phyloP scores from a whole-genome alignment of 2,113 vertebrate species.

The Brachyhypopomus gauderio region DNA sequence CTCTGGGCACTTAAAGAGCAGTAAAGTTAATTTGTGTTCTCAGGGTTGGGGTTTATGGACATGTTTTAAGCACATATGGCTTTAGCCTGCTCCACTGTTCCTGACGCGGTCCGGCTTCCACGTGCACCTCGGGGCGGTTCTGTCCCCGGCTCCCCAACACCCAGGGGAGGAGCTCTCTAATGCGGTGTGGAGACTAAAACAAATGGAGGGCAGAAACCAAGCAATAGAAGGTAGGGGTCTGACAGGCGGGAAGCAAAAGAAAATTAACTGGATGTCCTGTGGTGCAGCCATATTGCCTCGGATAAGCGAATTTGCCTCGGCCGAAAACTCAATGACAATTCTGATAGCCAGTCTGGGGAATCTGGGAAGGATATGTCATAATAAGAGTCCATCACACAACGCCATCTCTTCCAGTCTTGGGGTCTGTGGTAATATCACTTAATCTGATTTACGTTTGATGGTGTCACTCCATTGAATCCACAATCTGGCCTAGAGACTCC shows the following conservation, averaged over 20 bases:
- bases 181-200: slow-evolving; percentile 84
- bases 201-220: slow-evolving; percentile 79
- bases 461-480: slow-evolving; percentile 68
- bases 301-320: slow-evolving; percentile 69
- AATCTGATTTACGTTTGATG: slow-evolving; percentile 74
- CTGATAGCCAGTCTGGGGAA: slow-evolving; percentile 67
- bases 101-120: slow-evolving; percentile 74
- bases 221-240: slow-evolving; percentile 56
- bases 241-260: slow-evolving; percentile 62
- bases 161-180: slow-evolving; percentile 83
- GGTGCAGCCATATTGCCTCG: slow-evolving; percentile 75
- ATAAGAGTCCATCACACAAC: slow-evolving; percentile 65
- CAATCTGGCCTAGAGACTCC: slow-evolving; percentile 59
- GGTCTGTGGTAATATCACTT: slow-evolving; percentile 63
- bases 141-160: slow-evolving; percentile 65
- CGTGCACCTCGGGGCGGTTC: slow-evolving; percentile 84
- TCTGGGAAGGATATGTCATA: slow-evolving; percentile 66
- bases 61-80: slow-evolving; percentile 84
- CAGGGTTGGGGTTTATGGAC: slow-evolving; percentile 62
- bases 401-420: slow-evolving; percentile 63
- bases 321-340: slow-evolving; percentile 72
- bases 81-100: slow-evolving; percentile 84
- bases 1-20: slow-evolving; percentile 81
- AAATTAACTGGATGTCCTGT: slow-evolving; percentile 73
- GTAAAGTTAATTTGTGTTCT: slow-evolving; percentile 66